Evolutionary conservation across 2,888 invertebrate genomes (phyloP), one percentile per base, ranked within the genome.

Genomic region (Palloptera scutellata): DNA sequence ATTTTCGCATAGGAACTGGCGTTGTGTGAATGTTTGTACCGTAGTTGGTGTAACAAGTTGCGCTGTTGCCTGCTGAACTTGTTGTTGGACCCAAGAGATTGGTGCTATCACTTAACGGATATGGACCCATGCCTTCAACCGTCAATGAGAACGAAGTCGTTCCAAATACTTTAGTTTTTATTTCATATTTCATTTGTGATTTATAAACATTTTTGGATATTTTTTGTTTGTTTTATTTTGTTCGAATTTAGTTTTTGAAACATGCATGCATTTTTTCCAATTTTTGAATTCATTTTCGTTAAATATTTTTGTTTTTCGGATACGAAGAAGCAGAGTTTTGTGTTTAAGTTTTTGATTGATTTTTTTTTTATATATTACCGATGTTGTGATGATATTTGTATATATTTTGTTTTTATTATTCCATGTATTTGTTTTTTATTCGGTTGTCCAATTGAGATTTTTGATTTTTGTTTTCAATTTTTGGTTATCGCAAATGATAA

Each of bases 91-190:
- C 83, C 84, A 85, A 79, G 62, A 85, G 84, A 77, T 85, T 85
- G 74, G 84, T 83, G 82, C 84, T 84, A 81, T 85, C 85, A 77
- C 83, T 83, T 77, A 85, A 80, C 72, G 85, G 85, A 81, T 85
- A 85, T 74, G 85, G 85, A 79, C 85, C 85, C 85, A 85, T 85
- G 81, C 85, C 84, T 84, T 85, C 85, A 84, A 84, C 84, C 82
- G 84, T 83, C 78, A 85, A 84, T 77, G 85, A 84, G 77, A 84
- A 85, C 82, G 85, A 84, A 79, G 84, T 85, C 78, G 83, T 84
- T 79, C 84, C 84, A 83, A 84, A 85, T 75, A 84, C 84, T 85
- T 84, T 78, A 78, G 76, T 79, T 76, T 75, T 68, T 74, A 71
- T 71, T 76, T 75, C 73, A 73, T 73, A 67, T 70, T 69, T 76